Base-by-base conservation (phyloP, 2,797 vertebrate species). In the Discoglossus pictus region DNA sequence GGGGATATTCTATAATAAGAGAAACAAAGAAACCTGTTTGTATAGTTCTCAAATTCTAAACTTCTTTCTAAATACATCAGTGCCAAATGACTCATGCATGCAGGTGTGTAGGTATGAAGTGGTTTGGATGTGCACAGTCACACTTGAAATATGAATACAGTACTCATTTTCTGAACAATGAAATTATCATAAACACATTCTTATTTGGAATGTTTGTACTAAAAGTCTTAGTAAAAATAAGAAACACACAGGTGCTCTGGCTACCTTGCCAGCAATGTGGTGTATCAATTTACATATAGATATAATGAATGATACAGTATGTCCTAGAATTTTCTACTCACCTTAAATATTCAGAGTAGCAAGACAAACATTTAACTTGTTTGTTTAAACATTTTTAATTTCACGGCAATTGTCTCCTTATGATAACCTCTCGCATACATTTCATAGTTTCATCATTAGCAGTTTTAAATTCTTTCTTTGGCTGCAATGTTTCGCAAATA, bases 121-220 rank as follows among this genome's bases (percentile, higher is more conserved):
- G 53, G 43, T 63, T 64, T 70, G 20, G 46, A 63, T 51, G 27
- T 16, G 50, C 52, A 56, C 60, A 50, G 46, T 58, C 60, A 71
- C 61, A 58, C 53, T 58, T 71, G 68, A 71, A 63, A 71, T 50
- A 64, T 71, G 61, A 58, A 71, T 58, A 63, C 60, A 62, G 42
- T 48, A 23, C 8, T 58, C 24, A 23, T 58, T 58, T 71, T 51
- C n/a, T 36, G 53, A 55, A 59, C 60, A 64, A 64, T 64, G 13
- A 34, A 56, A 71, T 71, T 52, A 71, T 71, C 68, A 70, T 63
- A 56, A 58, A 64, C 36, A 64, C 61, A 58, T 58, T 71, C 52
- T 58, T 71, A 64, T 71, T 58, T 23, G 24, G 23, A 25, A 51
- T 71, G 53, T 58, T 51, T 56, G 67, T 43, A 58, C 51, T 58